Evolutionary conservation across 2,888 invertebrate genomes (phyloP).

Genomic region (Ephialtes manifestator): DNA sequence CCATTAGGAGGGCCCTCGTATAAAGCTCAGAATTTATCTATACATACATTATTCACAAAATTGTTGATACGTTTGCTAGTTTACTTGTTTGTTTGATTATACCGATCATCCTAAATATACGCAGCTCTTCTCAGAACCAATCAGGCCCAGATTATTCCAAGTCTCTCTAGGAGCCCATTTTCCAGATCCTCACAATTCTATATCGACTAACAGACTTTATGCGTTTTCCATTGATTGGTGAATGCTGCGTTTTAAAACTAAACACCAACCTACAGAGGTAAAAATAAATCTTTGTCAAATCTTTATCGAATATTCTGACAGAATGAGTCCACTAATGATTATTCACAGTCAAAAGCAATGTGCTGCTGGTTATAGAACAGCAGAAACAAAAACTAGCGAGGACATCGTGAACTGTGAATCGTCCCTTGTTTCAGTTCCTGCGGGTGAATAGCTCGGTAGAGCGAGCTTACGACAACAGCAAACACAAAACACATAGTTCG

Average conservation of each 20-base stretch:
- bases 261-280: not conserved
- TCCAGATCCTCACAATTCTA: too few relatives aligned
- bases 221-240: not conserved
- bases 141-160: too few relatives aligned
- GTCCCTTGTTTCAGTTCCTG: constrained; percentile 37
- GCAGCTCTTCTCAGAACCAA: too few relatives aligned
- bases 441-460: constrained; percentile 36
- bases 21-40: too few relatives aligned
- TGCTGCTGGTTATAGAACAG: not conserved
- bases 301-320: not conserved
- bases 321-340: constrained; percentile 2
- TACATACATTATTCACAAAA: too few relatives aligned
- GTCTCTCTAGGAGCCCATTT: too few relatives aligned
- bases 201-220: too few relatives aligned
- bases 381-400: constrained; percentile 9
- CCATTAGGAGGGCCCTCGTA: too few relatives aligned
- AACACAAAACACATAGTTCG: constrained; percentile 10
- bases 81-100: too few relatives aligned
- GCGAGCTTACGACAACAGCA: constrained; percentile 29
- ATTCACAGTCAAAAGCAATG: not conserved
- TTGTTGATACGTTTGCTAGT: too few relatives aligned
- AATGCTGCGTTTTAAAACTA: not conserved
- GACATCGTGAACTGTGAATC: constrained; percentile 27
- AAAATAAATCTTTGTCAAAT: constrained; percentile 10
- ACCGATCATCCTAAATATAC: too few relatives aligned